Percentiles rank a stretch among this genome's conserved stretches.
phyloP scores from a whole-genome alignment of 2,797 vertebrate species.

The Mormyrus hasselquistii region DNA sequence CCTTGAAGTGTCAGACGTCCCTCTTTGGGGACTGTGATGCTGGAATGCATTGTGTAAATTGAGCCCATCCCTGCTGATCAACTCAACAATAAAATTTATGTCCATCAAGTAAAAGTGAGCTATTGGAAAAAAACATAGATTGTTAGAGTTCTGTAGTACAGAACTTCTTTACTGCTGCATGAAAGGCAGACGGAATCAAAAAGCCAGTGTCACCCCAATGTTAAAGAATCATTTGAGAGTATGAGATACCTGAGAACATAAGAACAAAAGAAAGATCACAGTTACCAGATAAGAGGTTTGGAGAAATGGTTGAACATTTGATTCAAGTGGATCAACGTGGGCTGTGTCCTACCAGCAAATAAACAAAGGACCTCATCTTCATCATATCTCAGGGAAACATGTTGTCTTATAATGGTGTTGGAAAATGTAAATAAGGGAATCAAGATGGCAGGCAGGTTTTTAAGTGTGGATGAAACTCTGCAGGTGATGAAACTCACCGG shows the following conservation, averaged over 20 bases:
- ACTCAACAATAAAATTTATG: neutral
- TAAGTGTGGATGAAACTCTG: neutral
- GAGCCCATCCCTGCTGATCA: neutral
- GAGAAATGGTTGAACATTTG: neutral
- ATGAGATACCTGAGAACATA: neutral
- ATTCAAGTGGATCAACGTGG: neutral
- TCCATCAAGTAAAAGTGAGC: neutral
- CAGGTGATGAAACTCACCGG: too few species aligned
- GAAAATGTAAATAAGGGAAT: neutral
- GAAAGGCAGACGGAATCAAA: neutral
- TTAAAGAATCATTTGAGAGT: neutral
- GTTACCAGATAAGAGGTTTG: neutral
- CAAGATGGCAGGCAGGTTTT: neutral
- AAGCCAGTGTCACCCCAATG: neutral
- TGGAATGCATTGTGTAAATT: neutral
- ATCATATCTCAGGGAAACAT: neutral
- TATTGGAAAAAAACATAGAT: neutral
- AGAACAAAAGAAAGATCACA: neutral
- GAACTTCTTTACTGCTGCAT: neutral
- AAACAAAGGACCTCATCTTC: neutral
- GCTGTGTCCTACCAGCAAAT: neutral
- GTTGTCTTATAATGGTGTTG: neutral
- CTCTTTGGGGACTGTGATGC: neutral
- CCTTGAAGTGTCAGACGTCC: neutral
- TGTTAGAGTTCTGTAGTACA: neutral